phyloP scores from a whole-genome alignment of 2,888 invertebrate genomes.

The Heliconius erato region DNA sequence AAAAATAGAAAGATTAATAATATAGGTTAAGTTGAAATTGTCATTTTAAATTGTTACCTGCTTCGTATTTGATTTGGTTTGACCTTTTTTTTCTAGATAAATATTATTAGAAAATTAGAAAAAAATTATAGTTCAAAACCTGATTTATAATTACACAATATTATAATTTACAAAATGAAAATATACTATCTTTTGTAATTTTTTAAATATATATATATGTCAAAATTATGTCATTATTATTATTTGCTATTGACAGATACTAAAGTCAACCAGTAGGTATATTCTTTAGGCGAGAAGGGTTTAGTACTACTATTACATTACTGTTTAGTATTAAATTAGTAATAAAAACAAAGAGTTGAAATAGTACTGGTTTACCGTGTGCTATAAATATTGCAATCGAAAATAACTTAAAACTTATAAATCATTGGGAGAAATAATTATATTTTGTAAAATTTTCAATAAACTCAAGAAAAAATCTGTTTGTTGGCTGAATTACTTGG shows the following conservation, averaged over 20 bases:
- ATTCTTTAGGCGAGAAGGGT: neutral
- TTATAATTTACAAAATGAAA: neutral
- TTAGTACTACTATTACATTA: neutral
- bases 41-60: slow-evolving; percentile 32
- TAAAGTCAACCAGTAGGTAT: neutral
- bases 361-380: slow-evolving; percentile 53
- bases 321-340: neutral
- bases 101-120: neutral
- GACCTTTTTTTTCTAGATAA: neutral
- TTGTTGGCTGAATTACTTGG: neutral
- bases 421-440: slow-evolving; percentile 48
- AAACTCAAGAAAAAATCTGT: neutral
- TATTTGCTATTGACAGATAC: neutral
- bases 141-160: too few relatives aligned
- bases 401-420: slow-evolving; percentile 56
- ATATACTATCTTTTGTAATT: neutral
- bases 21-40: slow-evolving; percentile 41
- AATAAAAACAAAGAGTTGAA: slow-evolving; percentile 51
- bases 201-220: neutral
- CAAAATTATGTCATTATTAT: neutral
- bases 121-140: neutral
- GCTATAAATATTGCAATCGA: slow-evolving; percentile 40
- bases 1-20: slow-evolving; percentile 49
- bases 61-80: slow-evolving; percentile 5
- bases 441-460: neutral